Percentiles rank a stretch among this genome's conserved stretches.
Evolutionary conservation across 2,888 invertebrate species (phyloP).

Genomic region (Drosophila rubida): DNA sequence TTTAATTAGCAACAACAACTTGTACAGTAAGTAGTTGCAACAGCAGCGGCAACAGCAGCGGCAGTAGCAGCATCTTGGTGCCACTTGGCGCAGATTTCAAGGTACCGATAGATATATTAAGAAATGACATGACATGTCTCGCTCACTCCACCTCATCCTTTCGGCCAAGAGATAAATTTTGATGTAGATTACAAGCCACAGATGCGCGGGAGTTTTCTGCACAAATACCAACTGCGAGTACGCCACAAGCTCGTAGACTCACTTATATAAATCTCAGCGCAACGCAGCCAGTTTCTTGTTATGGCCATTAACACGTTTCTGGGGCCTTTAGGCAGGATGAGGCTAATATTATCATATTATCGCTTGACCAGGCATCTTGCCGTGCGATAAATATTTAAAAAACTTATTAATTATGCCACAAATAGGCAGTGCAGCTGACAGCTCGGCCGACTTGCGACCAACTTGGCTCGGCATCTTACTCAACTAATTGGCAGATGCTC

Average conservation of each 20-base stretch:
- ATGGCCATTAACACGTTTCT: conserved; percentile 72
- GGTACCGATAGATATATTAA: conserved; percentile 80
- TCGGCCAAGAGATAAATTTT: conserved; percentile 68
- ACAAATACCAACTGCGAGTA: conserved; percentile 6
- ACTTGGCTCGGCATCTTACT: conserved; percentile 54
- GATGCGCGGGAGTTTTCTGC: conserved; percentile 56
- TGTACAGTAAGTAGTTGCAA: conserved; percentile 74
- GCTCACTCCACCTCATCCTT: conserved; percentile 58
- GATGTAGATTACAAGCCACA: conserved; percentile 70
- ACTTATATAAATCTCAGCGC: conserved; percentile 19
- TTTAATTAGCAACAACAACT: conserved; percentile 82
- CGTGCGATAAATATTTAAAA: conserved; percentile 76
- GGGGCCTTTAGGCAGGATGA: conserved; percentile 50
- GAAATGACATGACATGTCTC: conserved; percentile 79
- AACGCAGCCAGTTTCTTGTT: conserved; percentile 18
- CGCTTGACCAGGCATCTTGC: conserved; percentile 58
- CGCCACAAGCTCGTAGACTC: neutral
- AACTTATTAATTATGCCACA: conserved; percentile 79
- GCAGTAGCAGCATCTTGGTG: conserved; percentile 53
- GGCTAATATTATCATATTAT: conserved; percentile 75
- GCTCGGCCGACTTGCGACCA: conserved; percentile 18
- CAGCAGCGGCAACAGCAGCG: conserved; percentile 36
- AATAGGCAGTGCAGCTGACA: conserved; percentile 51
- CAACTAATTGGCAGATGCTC: conserved; percentile 69
- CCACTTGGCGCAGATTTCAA: conserved; percentile 76